phyloP scores from a whole-genome alignment of 2,113 vertebrate species.

The Fulica atra region DNA sequence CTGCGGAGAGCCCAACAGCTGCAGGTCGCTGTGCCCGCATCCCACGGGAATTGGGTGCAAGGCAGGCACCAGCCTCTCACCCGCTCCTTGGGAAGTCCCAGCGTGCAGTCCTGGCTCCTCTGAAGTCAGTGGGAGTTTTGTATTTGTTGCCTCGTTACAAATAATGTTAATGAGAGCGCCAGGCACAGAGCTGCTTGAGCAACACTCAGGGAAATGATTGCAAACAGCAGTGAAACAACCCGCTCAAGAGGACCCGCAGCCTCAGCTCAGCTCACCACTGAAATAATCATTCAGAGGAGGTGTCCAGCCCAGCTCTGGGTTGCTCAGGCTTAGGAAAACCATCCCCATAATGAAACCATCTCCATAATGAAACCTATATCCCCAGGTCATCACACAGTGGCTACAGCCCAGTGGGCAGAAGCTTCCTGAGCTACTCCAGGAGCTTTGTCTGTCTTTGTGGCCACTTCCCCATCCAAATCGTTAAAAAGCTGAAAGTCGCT shows the following conservation, averaged over 20 bases:
- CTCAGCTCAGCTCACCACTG: neutral
- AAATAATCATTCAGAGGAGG: neutral
- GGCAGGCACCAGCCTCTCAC: accelerated
- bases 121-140: neutral
- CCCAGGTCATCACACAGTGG: accelerated
- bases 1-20: neutral
- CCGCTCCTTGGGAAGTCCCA: neutral
- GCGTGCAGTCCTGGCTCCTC: neutral
- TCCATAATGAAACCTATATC: neutral
- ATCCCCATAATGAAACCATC: neutral
- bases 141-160: neutral
- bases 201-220: neutral
- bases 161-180: neutral
- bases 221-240: neutral
- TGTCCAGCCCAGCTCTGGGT: neutral
- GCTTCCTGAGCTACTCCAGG: neutral
- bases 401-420: neutral
- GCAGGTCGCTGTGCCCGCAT: neutral
- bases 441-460: neutral
- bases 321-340: neutral
- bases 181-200: neutral
- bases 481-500: neutral
- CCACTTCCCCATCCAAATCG: accelerated
- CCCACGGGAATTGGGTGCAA: neutral
- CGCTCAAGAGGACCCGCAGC: accelerated